Evolutionary conservation across 2,888 invertebrate species (phyloP), one percentile per base, ranked within the genome.

Genomic region (Aelia acuminata): DNA sequence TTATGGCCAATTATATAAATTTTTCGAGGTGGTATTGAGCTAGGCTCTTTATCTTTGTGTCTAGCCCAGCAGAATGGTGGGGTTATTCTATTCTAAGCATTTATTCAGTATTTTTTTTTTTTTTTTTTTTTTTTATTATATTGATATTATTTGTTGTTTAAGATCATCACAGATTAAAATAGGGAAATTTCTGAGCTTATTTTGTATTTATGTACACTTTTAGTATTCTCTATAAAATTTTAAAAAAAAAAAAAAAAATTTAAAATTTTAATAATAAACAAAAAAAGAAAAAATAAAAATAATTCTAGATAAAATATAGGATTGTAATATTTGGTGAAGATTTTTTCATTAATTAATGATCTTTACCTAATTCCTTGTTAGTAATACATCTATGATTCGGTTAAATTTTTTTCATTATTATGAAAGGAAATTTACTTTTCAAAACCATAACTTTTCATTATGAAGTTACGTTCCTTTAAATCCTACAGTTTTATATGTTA

Each of bases 181-280:
- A 70, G 63, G 63, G 63, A 70, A 70, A 70, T 70, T 70, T 70
- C 63, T 18, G 63, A 70, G 63, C 63, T 70, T 70, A 70, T 70
- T 70, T 70, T 70, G 63, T 70, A 70, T 70, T 70, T 70, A 70
- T 70, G 63, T 70, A 70, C 63, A 70, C 63, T 70, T 35, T 15
- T 70, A 70, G 63, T 35, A 20, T 70, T 70, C 31, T 70, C 15
- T 70, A 70, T 18, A 70, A 70, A 70, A 70, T 35, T 11, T 18
- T 35, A 70, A 35, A 57, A 26, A 10, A 10, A 57, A 57, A 57
- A 22, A 57, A 26, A 57, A 57, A 57, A 22, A 50, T 22, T 13
- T 10, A 49, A 15, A 49, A 18, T 13, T 10, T 13, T 26, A 26
- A 20, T 26, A 53, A 26, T 26, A 13, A 35, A 70, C 31, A 57